Evolutionary conservation across 2,797 vertebrate genomes (phyloP).

Genomic region (Syndactyla subalaris): DNA sequence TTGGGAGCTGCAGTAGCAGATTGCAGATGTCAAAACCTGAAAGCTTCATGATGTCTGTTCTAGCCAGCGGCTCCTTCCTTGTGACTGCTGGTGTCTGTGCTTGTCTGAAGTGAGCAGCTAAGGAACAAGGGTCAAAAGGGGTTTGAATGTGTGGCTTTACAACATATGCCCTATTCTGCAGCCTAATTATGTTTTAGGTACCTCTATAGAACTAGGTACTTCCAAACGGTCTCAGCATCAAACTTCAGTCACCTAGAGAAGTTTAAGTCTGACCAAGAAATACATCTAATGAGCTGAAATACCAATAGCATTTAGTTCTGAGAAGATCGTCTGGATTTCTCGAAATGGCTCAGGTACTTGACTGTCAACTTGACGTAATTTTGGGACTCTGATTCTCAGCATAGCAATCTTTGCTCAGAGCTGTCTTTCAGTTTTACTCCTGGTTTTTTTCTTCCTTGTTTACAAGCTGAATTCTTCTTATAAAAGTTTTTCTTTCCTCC

Average conservation of each 20-base stretch:
- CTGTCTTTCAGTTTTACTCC: not conserved
- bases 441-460: not conserved
- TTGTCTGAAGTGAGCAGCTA: not conserved
- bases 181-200: not conserved
- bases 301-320: not conserved
- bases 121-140: not conserved
- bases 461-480: not conserved
- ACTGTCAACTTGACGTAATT: not conserved
- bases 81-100: not conserved
- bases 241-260: not conserved
- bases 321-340: not conserved
- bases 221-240: not conserved
- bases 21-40: not conserved
- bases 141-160: not conserved
- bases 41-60: not conserved
- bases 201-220: not conserved
- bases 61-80: not conserved
- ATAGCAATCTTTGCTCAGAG: not conserved
- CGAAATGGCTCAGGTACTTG: not conserved
- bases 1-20: not conserved
- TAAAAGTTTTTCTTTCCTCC: not conserved
- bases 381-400: not conserved
- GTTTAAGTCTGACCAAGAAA: not conserved
- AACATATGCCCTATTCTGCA: not conserved
- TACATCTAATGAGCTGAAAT: not conserved